phyloP scores from a whole-genome alignment of 2,797 vertebrate species.

The Lates japonicus region DNA sequence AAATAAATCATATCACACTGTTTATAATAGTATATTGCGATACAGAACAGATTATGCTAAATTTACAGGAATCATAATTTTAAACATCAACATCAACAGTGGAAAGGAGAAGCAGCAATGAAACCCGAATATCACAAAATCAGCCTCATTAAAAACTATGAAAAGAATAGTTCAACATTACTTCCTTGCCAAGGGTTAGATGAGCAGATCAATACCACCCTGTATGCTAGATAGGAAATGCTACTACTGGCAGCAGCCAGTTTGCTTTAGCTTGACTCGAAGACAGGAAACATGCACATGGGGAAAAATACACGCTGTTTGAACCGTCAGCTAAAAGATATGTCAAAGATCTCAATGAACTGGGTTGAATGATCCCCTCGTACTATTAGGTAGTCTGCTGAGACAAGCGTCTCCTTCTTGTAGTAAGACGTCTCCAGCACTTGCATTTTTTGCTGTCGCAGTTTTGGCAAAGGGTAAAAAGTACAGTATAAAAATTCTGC shows the following conservation, averaged over 20 bases:
- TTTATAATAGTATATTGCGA: neutral
- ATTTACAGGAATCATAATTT: neutral
- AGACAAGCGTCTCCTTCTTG: neutral
- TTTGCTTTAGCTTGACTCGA: neutral
- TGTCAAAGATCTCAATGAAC: neutral
- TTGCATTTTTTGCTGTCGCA: constrained; percentile 7
- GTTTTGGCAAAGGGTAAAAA: constrained; percentile 15
- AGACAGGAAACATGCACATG: neutral
- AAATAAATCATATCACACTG: neutral
- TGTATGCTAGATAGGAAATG: neutral
- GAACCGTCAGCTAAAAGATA: neutral
- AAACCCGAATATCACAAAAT: neutral
- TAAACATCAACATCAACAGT: neutral
- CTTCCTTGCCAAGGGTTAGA: neutral
- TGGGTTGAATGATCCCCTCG: neutral
- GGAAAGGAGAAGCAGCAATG: neutral
- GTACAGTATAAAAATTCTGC: neutral
- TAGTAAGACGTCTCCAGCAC: neutral
- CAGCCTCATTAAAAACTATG: neutral
- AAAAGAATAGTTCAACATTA: neutral
- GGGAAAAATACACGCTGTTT: neutral
- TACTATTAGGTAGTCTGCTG: neutral
- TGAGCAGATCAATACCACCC: neutral
- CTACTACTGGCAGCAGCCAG: neutral
- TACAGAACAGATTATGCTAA: neutral